These are phyloP conservation scores for Eristalis intricaria DNA, from an alignment of 2,888 invertebrate species.

Conservation along the genomic window DNA sequence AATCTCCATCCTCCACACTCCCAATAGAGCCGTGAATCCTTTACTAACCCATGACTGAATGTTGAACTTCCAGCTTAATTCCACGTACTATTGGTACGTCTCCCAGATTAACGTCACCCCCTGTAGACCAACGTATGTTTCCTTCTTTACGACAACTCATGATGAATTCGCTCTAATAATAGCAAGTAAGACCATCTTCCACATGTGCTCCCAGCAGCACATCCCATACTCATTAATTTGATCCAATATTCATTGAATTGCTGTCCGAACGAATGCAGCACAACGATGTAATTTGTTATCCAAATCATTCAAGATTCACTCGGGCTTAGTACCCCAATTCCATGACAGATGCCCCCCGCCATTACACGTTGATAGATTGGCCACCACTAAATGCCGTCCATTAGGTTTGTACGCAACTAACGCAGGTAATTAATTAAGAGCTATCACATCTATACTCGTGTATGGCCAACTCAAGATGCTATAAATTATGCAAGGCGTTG, in stretches of 20 bases:
- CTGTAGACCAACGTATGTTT: too few relatives aligned
- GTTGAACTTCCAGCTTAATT: too few relatives aligned
- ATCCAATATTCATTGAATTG: background rate
- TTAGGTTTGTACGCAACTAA: slow-evolving; percentile 30
- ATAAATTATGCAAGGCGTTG: slow-evolving; percentile 58
- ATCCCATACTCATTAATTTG: background rate
- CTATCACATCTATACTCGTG: slow-evolving; percentile 18
- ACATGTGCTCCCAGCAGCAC: background rate
- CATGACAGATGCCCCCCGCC: slow-evolving; percentile 22
- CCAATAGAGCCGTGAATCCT: too few relatives aligned
- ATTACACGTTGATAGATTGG: slow-evolving; percentile 49
- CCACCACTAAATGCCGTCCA: slow-evolving; percentile 29
- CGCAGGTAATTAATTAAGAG: slow-evolving; percentile 47
- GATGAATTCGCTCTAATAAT: background rate
- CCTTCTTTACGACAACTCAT: background rate
- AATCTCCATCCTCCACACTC: too few relatives aligned
- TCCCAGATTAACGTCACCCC: too few relatives aligned
- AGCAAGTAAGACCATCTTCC: background rate
- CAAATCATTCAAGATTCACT: slow-evolving; percentile 19
- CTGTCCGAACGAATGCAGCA: background rate
- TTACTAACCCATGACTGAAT: too few relatives aligned
- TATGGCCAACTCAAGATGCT: slow-evolving; percentile 19
- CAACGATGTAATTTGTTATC: background rate
- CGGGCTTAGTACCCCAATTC: background rate
- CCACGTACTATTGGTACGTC: too few relatives aligned